These are phyloP conservation scores for Lutjanus erythropterus DNA, from an alignment of 2,113 vertebrate species.

Conservation along the genomic window DNA sequence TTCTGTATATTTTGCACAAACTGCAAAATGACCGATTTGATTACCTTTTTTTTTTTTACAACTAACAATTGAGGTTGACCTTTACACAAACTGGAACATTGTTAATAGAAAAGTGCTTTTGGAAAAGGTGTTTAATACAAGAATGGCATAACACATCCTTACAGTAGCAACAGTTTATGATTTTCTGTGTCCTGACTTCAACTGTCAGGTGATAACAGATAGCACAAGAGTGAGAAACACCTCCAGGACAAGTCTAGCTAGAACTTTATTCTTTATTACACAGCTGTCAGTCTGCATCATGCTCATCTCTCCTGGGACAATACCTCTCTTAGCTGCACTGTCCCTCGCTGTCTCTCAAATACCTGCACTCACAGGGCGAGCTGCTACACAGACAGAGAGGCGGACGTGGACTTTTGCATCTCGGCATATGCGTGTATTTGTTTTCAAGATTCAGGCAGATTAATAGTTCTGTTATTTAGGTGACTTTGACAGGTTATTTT, in stretches of 20 bases:
- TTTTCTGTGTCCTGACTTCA: slow-evolving; percentile 32
- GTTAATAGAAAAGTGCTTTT: neutral
- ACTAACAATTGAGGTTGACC: neutral
- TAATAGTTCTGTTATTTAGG: neutral
- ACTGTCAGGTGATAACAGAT: slow-evolving; percentile 7
- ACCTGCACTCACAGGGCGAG: neutral
- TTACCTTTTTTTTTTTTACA: neutral
- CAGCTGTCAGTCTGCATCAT: slow-evolving; percentile 48
- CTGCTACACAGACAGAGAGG: neutral
- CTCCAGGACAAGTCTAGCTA: slow-evolving; percentile 24
- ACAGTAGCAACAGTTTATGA: neutral
- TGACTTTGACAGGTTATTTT: neutral
- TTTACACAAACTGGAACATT: slow-evolving; percentile 3
- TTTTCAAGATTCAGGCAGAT: neutral
- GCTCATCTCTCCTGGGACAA: slow-evolving; percentile 2
- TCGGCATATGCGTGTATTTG: neutral
- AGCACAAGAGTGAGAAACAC: slow-evolving; percentile 24
- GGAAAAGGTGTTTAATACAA: neutral
- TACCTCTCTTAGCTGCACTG: neutral
- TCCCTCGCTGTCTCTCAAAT: neutral
- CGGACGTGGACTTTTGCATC: neutral
- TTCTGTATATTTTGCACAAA: neutral
- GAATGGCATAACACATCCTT: neutral
- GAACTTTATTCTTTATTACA: slow-evolving; percentile 40
- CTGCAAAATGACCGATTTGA: neutral